These are phyloP conservation scores for Cryptosula pallasiana DNA, from an alignment of 2,888 invertebrate species.

Conservation along the genomic window DNA sequence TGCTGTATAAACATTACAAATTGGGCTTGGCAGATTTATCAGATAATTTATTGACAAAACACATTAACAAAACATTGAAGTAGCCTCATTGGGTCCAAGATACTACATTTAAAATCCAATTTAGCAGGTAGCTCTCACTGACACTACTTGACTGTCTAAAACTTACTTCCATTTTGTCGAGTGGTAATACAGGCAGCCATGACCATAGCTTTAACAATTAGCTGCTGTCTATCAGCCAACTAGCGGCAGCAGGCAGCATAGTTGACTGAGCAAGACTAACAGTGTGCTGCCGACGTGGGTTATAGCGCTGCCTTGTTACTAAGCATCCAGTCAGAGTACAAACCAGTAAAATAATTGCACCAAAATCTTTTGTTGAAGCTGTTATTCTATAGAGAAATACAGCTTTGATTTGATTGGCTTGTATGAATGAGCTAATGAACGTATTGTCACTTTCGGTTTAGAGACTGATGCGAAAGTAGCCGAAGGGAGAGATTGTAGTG, in stretches of 20 bases:
- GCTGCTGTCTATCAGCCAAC: neutral
- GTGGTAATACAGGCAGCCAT: neutral
- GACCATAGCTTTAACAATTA: neutral
- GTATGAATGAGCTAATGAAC: neutral
- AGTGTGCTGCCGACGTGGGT: neutral
- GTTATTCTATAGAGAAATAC: neutral
- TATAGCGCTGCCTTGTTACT: no score
- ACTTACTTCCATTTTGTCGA: neutral
- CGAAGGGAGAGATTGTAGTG: neutral
- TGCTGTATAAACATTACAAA: no score
- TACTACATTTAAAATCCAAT: no score
- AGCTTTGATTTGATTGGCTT: neutral
- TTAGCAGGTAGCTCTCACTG: no score
- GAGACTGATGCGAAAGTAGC: neutral
- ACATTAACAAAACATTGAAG: no score
- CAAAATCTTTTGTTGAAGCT: neutral
- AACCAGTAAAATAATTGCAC: constrained; percentile 2
- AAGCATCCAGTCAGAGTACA: neutral
- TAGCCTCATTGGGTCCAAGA: no score
- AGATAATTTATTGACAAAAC: no score
- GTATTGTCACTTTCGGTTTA: neutral
- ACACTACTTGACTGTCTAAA: no score
- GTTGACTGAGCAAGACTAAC: neutral
- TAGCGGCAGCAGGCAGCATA: neutral
- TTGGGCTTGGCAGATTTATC: no score